Evolutionary conservation across 92 coral and sea anemone species (phyloP), one percentile per base, ranked within the genome.

Genomic region (Phenganax stokvisi): DNA sequence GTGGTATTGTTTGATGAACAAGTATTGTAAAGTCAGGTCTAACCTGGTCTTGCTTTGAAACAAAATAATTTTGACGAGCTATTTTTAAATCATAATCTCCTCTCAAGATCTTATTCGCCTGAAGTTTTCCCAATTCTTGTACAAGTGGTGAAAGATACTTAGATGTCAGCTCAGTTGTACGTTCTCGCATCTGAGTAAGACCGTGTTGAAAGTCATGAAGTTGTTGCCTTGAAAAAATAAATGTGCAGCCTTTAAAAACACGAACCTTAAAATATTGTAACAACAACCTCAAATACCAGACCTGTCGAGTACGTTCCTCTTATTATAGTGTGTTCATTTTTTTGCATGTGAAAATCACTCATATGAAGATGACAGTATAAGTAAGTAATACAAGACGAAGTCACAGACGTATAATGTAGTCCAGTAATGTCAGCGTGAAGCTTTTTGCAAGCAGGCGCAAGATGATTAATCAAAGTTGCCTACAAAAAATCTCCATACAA

Each of bases 21-120:
- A 61, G 0, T 25, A 13, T 12, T 15, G 29, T 61, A 2, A 1
- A 61, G 11, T 10, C 20, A 75, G 58, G n/a, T 37, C 44, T 12
- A 56, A 92, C 97, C 97, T 93, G 92, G 60, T 93, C 98, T 84
- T 93, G 98, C 76, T 93, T 93, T 53, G 98, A 93, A 15, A 96
- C 90, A 62, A 93, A 91, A 85, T 93, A 93, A 69, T 93, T 92
- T 76, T 93, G 98, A n/a, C 98, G 87, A 28, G 97, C 96, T 58
- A 93, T 93, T 89, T 93, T 93, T 71, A 93, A 77, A 10, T 91
- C 88, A 83, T 91, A 93, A 77, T 93, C 98, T 56, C 98, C 98
- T 74, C 88, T 83, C 20, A 93, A 84, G 28, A 93, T 88, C 77
- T 88, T 87, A 53, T 92, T 90, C 16, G 97, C 93, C 63, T 93